Conservation (phyloP, 2,113 vertebrate species). For the Rana temporaria region DNA sequence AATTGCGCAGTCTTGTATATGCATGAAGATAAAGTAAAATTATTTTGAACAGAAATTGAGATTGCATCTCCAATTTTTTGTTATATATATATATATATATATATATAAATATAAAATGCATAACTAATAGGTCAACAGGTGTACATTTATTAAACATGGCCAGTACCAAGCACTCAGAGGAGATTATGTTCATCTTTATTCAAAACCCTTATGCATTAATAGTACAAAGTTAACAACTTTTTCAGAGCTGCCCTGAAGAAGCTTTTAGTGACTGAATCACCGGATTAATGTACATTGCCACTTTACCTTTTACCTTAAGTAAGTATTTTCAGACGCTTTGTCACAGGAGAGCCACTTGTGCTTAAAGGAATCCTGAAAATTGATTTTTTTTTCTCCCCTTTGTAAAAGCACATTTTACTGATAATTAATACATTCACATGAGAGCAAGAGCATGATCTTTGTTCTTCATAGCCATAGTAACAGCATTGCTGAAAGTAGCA, state of each 20-base stretch:
- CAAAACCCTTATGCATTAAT: constrained; percentile 21
- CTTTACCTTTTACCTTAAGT: constrained; percentile 45
- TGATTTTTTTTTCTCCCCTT: not conserved
- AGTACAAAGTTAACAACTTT: constrained; percentile 33
- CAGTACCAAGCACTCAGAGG: constrained; percentile 13
- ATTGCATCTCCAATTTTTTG: too few species aligned
- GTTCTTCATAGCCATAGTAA: constrained; percentile 15
- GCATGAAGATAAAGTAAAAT: too few species aligned
- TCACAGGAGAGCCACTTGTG: constrained; percentile 34
- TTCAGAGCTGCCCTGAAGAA: constrained; percentile 23
- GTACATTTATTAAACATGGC: not conserved
- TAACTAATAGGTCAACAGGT: constrained; percentile 7
- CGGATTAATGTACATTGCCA: constrained; percentile 28
- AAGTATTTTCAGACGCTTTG: constrained; percentile 10
- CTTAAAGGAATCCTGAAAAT: constrained; percentile 23
- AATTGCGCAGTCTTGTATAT: too few species aligned
- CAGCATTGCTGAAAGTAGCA: not conserved
- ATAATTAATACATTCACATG: constrained; percentile 30
- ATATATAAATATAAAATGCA: not conserved
- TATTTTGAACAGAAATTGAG: too few species aligned
- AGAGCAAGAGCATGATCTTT: not conserved
- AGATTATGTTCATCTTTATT: constrained; percentile 32
- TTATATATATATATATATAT: too few species aligned
- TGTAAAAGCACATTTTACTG: constrained; percentile 24
- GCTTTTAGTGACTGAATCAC: constrained; percentile 41